Percentiles rank a stretch among this genome's conserved stretches.
Evolutionary conservation across 2,797 vertebrate species (phyloP).

Genomic region (Cynodonichthys magdalenae): DNA sequence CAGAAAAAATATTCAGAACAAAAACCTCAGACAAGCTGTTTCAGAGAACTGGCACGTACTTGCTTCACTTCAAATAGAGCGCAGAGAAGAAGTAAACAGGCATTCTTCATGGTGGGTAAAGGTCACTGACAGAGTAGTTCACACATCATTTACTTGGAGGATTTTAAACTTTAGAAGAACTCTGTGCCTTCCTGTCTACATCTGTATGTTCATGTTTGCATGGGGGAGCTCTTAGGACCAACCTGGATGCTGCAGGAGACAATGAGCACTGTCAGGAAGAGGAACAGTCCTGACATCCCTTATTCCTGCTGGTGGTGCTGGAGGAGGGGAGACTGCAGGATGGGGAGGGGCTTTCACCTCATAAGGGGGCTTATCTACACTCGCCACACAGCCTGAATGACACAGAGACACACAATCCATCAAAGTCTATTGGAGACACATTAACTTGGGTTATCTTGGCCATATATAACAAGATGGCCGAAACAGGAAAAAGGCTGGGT

Average conservation of each 20-base stretch:
- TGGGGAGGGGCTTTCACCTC: slow-evolving; percentile 73
- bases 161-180: slow-evolving; percentile 1
- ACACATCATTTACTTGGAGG: not conserved
- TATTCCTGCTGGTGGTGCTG: slow-evolving; percentile 68
- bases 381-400: slow-evolving; percentile 75
- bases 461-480: slow-evolving; percentile 25
- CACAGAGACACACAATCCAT: slow-evolving; percentile 71
- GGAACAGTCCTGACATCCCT: slow-evolving; percentile 86
- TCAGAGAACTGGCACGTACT: slow-evolving; percentile 16
- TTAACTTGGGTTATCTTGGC: slow-evolving; percentile 33
- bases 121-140: slow-evolving; percentile 18
- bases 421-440: slow-evolving; percentile 52
- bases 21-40: slow-evolving; percentile 4
- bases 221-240: slow-evolving; percentile 35
- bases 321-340: slow-evolving; percentile 65
- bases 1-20: slow-evolving; percentile 1
- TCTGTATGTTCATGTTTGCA: slow-evolving; percentile 3
- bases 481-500: slow-evolving; percentile 48
- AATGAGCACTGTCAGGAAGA: slow-evolving; percentile 78
- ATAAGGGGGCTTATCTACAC: slow-evolving; percentile 75
- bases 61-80: slow-evolving; percentile 25
- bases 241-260: slow-evolving; percentile 82
- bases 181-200: not conserved
- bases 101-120: slow-evolving; percentile 9
- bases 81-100: slow-evolving; percentile 40